Percentiles rank a stretch among this genome's conserved stretches.
These are phyloP conservation scores for Lordiphosa clarofinis DNA, from an alignment of 1,140 invertebrate species.

Conservation along the genomic window DNA sequence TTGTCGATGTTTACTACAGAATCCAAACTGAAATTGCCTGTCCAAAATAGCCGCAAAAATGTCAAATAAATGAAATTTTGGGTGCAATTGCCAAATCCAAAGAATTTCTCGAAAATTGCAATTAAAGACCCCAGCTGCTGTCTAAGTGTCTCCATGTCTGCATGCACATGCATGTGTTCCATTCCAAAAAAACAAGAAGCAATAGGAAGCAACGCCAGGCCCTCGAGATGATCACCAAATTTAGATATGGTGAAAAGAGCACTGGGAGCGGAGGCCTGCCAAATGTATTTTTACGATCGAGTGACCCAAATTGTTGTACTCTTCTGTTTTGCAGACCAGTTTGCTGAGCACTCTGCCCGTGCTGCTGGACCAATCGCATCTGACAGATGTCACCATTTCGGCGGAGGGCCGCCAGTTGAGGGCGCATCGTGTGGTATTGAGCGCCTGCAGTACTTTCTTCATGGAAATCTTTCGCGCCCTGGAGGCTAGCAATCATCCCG, in stretches of 20 bases:
- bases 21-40: conserved; percentile 25
- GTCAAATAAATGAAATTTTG: conserved; percentile 61
- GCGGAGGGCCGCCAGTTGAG: conserved; percentile 89
- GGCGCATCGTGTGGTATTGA: conserved; percentile 93
- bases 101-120: conserved; percentile 59
- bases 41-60: conserved; percentile 55
- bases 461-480: conserved; percentile 91
- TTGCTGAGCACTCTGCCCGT: conserved; percentile 90
- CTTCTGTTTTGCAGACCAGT: conserved; percentile 82
- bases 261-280: conserved; percentile 7
- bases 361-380: conserved; percentile 89
- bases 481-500: conserved; percentile 87
- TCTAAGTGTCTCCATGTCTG: conserved; percentile 38
- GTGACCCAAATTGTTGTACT: conserved; percentile 36
- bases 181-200: not conserved
- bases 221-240: conserved; percentile 14
- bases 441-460: conserved; percentile 95
- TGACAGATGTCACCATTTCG: conserved; percentile 94
- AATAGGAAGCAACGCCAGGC: not conserved
- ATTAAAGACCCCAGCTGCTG: conserved; percentile 56
- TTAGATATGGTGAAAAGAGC: conserved; percentile 10
- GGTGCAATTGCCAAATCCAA: conserved; percentile 69
- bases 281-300: conserved; percentile 47
- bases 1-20: conserved; percentile 47
- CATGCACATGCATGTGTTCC: conserved; percentile 5